phyloP scores from a whole-genome alignment of 2,113 vertebrate genomes.

The Mola mola region DNA sequence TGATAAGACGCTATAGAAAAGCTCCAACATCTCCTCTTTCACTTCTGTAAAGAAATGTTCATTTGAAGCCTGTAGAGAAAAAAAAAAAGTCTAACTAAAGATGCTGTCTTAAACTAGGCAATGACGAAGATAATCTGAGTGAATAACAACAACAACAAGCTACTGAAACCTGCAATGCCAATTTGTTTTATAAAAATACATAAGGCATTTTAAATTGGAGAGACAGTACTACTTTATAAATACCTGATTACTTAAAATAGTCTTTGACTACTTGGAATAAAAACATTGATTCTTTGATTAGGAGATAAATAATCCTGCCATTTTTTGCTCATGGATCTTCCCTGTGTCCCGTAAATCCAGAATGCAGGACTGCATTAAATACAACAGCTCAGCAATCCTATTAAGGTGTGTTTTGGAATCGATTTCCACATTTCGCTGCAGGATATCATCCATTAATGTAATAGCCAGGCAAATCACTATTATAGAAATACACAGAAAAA shows the following conservation, averaged over 20 bases:
- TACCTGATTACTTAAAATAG: conserved; percentile 6
- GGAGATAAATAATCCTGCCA: conserved; percentile 34
- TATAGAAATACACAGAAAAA: conserved; percentile 28
- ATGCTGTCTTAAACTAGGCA: not conserved
- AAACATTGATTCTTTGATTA: conserved; percentile 9
- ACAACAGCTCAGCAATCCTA: conserved; percentile 33
- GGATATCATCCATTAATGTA: conserved; percentile 63
- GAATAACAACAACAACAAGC: conserved; percentile 17
- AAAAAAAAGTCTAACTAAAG: not conserved
- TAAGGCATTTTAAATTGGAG: not conserved
- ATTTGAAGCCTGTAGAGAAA: not conserved
- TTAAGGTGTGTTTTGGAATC: conserved; percentile 50
- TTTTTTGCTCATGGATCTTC: conserved; percentile 13
- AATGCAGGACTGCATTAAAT: conserved; percentile 41
- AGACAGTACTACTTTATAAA: not conserved
- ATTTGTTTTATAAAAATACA: not conserved
- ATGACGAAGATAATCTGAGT: conserved; percentile 18
- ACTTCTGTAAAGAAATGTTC: not conserved
- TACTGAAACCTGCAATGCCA: not conserved
- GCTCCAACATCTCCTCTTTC: not conserved
- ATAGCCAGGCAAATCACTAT: conserved; percentile 37
- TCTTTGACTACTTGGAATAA: not conserved
- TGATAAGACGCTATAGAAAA: conserved; percentile 14
- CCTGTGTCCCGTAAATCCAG: conserved; percentile 25
- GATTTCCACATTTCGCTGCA: conserved; percentile 53